Evolutionary conservation across 2,797 vertebrate genomes (phyloP), one percentile per base, ranked within the genome.

Genomic region (Protonibea diacanthus): DNA sequence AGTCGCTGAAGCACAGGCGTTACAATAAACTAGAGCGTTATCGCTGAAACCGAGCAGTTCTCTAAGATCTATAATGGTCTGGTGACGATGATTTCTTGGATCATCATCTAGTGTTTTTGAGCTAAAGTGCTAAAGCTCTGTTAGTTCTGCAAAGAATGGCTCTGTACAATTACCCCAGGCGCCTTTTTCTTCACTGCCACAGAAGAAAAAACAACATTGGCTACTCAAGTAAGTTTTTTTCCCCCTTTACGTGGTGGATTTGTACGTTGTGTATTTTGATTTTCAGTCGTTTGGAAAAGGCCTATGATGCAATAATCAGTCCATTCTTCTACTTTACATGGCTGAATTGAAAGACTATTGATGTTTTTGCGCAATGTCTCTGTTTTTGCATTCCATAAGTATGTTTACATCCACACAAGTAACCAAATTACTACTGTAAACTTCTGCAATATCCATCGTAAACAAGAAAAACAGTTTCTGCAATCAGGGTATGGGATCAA

Each of bases 11-110:
- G 52, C 55, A 62, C 6, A 20, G 57, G 42, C n/a, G 11, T 53
- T 80, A 56, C 47, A 76, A 64, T 61, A 61, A 74, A 58, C 80
- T 18, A 38, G 47, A 33, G 57, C 44, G 57, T 64, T 45, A 21
- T 61, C 52, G 27, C 61, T 70, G 72, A 87, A 74, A 83, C 42
- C 11, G 68, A 85, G 69, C 61, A 1, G 55, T 57, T 74, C 73
- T 65, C 47, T 13, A 62, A 56, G 42, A 74, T 62, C 75, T 18
- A 33, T 9, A 60, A 53, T 33, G 59, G 52, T 45, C 57, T 42
- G 64, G 58, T 61, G 42, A 77, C 59, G 52, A n/a, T 64, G 53
- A 83, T 81, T 80, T 85, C 48, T 71, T 65, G 56, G 66, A 76
- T 81, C 48, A 49, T 71, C 57, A n/a, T n/a, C 40, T 21, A 59